Base-by-base conservation (phyloP, 1,140 invertebrate species). In the Cotesia vestalis region DNA sequence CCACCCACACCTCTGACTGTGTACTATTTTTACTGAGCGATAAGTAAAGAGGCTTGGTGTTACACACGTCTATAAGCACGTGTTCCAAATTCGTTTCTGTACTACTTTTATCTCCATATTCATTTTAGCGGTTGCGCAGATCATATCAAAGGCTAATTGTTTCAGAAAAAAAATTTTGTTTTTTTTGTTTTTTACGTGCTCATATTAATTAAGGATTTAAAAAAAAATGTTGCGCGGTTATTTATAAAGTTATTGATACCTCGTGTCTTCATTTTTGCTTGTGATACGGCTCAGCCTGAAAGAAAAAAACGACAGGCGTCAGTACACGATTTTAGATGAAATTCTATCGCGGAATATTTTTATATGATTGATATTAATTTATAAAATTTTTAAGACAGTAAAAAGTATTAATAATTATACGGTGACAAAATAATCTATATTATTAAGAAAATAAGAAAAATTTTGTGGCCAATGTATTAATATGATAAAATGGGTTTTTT, bases 181-280 rank as follows among this genome's bases (percentile, higher is more conserved):
- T 46, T 11, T 46, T 46, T 46, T 46, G 4, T 9, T 46, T 6
- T 46, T 46, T 1, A 27, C 27, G 27, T 27, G 27, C 27, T 27
- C 27, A 27, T 27, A 27, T 27, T 27, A 27, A 27, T 27, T 27
- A 27, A 27, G 27, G 3, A 27, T 27, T 27, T 17, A 17, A 17
- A 27, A 27, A 27, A 27, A 27, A 27, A 27, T 27, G 27, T 27
- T 2, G 27, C 27, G 27, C 40, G 6, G 40, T 46, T 9, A 46
- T 46, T 46, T 46, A 46, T 6, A 46, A 46, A 46, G 6, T 46
- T 6, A 46, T 9, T 46, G 40, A 63, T 79, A 80, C 77, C 79
- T 79, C 75, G 78, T 80, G 78, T 79, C 77, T 71, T 79, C 76
- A 79, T 79, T 78, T 80, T 79, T 78, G 73, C 75, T 76, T 73